Evolutionary conservation across 2,888 invertebrate genomes (phyloP), one percentile per base, ranked within the genome.

Genomic region (Dasypogon diadema): DNA sequence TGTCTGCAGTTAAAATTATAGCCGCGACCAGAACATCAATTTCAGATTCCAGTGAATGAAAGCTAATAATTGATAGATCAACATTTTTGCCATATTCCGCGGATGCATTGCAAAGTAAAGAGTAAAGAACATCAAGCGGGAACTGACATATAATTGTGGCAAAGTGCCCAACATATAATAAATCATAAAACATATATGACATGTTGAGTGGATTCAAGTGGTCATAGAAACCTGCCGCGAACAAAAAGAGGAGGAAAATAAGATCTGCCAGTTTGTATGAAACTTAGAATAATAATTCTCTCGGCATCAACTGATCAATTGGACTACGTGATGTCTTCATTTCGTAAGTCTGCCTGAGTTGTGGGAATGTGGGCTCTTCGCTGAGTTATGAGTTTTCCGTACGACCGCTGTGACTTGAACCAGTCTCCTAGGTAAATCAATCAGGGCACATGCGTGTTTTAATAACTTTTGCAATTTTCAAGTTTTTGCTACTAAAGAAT

Each of bases 151-250:
- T 74, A 74, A 74, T 74, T 74, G 74, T 74, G 74, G 74, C 63
- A 74, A 74, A 74, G 54, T 74, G 63, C 60, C 54, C 74, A 60
- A 74, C 74, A 74, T 74, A 74, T 60, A 60, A 74, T 74, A 74
- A 74, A 74, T 74, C 74, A 74, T 74, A 74, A 74, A 74, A 63
- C 58, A 74, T 74, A 74, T 63, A 74, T 74, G 74, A 74, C 74
- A 74, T 74, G 74, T 74, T 63, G 24, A 14, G 70, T n/a, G 8
- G 54, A 34, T 70, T 21, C 70, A 34, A 70, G 70, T 70, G 70
- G 70, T 34, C 54, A 70, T 70, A 54, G 70, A 70, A 70, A 70
- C 70, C 54, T n/a, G 30, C 54, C 51, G 70, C 70, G 54, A 70
- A 34, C 16, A 34, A 24, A 6, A 30, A 30, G 18, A 70, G n/a